Evolutionary conservation across 2,888 invertebrate genomes (phyloP).

Genomic region (Neria commutata): DNA sequence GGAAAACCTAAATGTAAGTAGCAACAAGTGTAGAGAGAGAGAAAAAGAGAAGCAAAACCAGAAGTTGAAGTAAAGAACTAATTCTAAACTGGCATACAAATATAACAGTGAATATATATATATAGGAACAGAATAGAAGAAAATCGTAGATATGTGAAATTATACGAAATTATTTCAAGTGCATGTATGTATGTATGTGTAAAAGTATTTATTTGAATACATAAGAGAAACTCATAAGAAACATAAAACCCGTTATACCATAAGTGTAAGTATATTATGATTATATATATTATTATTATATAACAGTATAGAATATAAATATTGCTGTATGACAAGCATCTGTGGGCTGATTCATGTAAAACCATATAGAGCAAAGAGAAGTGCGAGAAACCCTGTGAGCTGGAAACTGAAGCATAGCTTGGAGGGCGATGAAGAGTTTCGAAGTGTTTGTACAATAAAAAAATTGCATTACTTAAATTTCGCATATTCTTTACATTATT

Average conservation of each 20-base stretch:
- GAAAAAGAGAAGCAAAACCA: neutral
- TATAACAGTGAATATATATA: neutral
- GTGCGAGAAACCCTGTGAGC: no score
- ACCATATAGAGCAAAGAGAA: no score
- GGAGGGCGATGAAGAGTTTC: no score
- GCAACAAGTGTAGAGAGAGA: neutral
- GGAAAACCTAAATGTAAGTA: no score
- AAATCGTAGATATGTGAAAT: conserved; percentile 2
- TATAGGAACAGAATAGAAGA: conserved; percentile 1
- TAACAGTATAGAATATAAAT: neutral
- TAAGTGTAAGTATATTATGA: neutral
- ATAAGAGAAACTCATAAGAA: neutral
- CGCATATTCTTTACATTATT: no score
- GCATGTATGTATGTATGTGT: neutral
- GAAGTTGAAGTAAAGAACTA: neutral
- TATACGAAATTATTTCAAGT: neutral
- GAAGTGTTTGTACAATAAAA: no score
- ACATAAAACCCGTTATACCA: neutral
- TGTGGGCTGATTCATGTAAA: no score
- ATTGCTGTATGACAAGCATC: neutral
- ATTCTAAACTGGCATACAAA: neutral
- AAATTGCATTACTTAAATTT: no score
- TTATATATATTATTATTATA: neutral
- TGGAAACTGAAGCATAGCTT: no score
- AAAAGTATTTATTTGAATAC: conserved; percentile 19